A percentile compares a stretch with the other conserved stretches of the same genome.
These are phyloP conservation scores for Drosophila limbata DNA, from an alignment of 2,888 invertebrate species.

Conservation along the genomic window DNA sequence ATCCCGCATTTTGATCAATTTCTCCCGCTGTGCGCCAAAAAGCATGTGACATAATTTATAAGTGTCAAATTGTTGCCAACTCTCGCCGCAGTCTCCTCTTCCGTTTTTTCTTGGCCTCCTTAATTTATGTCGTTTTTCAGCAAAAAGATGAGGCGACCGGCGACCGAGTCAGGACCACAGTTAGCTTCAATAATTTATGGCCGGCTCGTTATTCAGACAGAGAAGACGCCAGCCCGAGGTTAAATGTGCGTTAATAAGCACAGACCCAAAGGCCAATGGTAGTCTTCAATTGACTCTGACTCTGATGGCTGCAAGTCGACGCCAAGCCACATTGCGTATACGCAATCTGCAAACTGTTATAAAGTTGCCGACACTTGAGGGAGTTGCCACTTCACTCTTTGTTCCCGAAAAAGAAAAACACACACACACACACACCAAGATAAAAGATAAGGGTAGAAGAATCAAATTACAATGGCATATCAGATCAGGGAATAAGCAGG, in stretches of 20 bases:
- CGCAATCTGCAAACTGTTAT: constrained; percentile 36
- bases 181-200: constrained; percentile 74
- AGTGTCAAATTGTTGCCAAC: constrained; percentile 67
- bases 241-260: constrained; percentile 75
- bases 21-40: constrained; percentile 54
- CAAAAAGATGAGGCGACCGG: constrained; percentile 7
- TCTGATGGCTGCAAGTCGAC: constrained; percentile 18
- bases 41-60: constrained; percentile 78
- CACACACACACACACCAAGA: neutral
- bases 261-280: constrained; percentile 48
- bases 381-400: constrained; percentile 7
- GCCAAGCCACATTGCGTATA: constrained; percentile 42
- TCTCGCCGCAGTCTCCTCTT: constrained; percentile 25
- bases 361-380: constrained; percentile 20
- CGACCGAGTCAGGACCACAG: constrained; percentile 45
- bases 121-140: constrained; percentile 67
- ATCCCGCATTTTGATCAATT: constrained; percentile 58
- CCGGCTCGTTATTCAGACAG: constrained; percentile 41
- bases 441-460: constrained; percentile 1
- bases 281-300: constrained; percentile 40
- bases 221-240: constrained; percentile 57
- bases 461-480: constrained; percentile 22
- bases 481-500: constrained; percentile 11
- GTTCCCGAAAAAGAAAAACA: neutral
- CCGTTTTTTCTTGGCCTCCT: constrained; percentile 20